Evolutionary conservation across 2,888 invertebrate genomes (phyloP).

Genomic region (Drepana falcataria): DNA sequence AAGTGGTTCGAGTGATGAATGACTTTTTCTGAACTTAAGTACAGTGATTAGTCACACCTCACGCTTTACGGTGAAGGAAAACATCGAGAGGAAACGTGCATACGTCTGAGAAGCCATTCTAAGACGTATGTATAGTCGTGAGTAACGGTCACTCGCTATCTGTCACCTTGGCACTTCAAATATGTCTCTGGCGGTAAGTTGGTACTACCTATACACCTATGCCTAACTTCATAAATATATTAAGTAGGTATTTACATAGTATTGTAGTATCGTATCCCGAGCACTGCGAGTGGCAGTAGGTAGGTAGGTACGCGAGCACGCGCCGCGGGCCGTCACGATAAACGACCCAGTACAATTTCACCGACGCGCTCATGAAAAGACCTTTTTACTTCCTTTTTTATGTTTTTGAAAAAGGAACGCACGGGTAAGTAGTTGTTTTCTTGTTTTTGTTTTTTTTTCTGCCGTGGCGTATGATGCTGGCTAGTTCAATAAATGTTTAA

Average conservation of each 20-base stretch:
- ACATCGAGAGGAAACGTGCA: too few relatives aligned
- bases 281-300: conserved; percentile 46
- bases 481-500: not conserved
- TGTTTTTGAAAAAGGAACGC: conserved; percentile 30
- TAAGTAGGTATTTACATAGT: conserved; percentile 19
- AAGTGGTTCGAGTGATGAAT: too few relatives aligned
- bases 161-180: too few relatives aligned
- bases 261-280: conserved; percentile 23
- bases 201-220: too few relatives aligned
- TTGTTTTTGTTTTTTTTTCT: not conserved
- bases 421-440: conserved; percentile 7
- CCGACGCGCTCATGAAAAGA: conserved; percentile 55
- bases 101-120: too few relatives aligned
- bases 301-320: conserved; percentile 44
- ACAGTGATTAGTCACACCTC: too few relatives aligned
- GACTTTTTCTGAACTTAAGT: too few relatives aligned
- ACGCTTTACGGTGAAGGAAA: too few relatives aligned
- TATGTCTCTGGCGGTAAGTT: too few relatives aligned
- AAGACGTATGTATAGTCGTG: too few relatives aligned
- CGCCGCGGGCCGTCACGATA: conserved; percentile 71
- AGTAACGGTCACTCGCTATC: too few relatives aligned
- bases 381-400: conserved; percentile 36
- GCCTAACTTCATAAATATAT: too few relatives aligned
- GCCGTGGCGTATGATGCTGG: not conserved
- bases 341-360: conserved; percentile 63